Base-by-base conservation (phyloP, 2,797 vertebrate genomes). In the Myiotriccus ornatus region DNA sequence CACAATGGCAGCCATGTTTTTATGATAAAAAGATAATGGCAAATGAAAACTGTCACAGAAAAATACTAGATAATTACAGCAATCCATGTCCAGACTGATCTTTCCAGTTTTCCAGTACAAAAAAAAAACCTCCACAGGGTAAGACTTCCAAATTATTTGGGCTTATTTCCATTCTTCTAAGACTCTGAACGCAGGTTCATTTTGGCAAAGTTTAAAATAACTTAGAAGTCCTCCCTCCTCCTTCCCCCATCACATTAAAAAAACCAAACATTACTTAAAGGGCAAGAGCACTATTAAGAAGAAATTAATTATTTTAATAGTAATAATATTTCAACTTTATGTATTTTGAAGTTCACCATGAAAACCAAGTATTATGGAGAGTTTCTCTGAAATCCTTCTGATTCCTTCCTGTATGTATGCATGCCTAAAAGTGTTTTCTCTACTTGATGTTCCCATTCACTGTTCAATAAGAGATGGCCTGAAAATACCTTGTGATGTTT, bases 181-280 rank as follows among this genome's bases (percentile, higher is more conserved):
- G 84, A 64, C 68, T 94, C 92, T 90, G 94, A 77, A 91, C 68
- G 55, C 89, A 97, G 55, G 77, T 94, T 97, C 93, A 95, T 84
- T 95, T 63, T 89, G 92, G 89, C 90, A 96, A 97, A 94, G 92
- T 97, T 87, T 94, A 84, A 95, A 96, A 88, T 74, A 94, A 92
- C 69, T 92, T 88, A 86, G 87, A 68, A 96, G 80, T 90, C 83
- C 95, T 94, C 91, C 94, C 93, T 94, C 94, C 94, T 89, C 91
- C 94, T 87, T 96, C 95, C 95, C 89, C 64, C 86, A 95, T 94
- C 90, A 84, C 92, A 94, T 49, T 87, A 89, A 94, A 93, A 96
- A 94, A 94, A 71, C 27, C 77, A 80, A 91, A 56, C 65, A 80
- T 84, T 43, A 93, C 71, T 96, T 96, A 96, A 97, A 97, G 95